A percentile compares a stretch with the other conserved stretches of the same genome.
These are phyloP conservation scores for Delphinus delphis DNA, from an alignment of 2,113 vertebrate genomes.

Conservation along the genomic window DNA sequence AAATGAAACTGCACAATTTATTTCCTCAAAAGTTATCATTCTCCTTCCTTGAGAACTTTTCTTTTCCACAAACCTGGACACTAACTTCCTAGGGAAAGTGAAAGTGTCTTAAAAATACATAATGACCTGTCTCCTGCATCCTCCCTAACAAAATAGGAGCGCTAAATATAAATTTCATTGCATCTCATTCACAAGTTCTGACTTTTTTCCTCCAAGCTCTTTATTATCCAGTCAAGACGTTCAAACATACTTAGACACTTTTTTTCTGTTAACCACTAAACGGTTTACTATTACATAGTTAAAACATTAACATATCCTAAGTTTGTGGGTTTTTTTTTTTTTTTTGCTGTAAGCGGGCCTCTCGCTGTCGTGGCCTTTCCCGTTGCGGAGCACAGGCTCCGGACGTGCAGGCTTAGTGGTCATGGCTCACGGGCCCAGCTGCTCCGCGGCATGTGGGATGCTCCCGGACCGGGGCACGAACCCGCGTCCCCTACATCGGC, in stretches of 20 bases:
- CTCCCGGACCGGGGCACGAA: no score
- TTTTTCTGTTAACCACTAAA: conserved; percentile 11
- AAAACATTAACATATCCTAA: conserved; percentile 23
- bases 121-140: background rate
- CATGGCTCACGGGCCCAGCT: no score
- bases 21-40: conserved; percentile 9
- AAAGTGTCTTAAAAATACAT: background rate
- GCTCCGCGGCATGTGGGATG: no score
- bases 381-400: no score
- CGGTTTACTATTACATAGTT: conserved; percentile 40
- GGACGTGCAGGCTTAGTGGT: no score
- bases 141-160: background rate
- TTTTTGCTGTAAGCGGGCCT: no score
- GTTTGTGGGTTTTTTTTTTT: background rate
- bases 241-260: background rate
- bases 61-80: background rate
- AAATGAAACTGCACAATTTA: background rate
- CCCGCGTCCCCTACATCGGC: no score
- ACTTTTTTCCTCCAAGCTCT: conserved; percentile 19
- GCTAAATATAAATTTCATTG: background rate
- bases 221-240: conserved; percentile 42
- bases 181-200: conserved; percentile 21
- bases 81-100: background rate
- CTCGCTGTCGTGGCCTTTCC: no score
- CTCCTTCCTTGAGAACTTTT: background rate